Evolutionary conservation across 2,888 invertebrate species (phyloP).

Genomic region (Epirrhoe alternata): DNA sequence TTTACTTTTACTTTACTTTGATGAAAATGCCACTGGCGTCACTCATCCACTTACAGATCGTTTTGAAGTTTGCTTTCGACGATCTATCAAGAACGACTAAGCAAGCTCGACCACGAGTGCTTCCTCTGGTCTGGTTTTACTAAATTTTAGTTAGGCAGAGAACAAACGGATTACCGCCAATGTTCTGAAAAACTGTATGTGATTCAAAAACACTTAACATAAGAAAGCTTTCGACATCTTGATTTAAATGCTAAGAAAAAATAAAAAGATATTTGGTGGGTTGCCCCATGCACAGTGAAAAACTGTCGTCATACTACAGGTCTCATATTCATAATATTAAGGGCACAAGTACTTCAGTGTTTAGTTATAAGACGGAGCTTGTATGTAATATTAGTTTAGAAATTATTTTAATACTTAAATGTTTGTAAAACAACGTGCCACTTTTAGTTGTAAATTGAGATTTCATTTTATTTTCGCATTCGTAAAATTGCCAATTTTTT

Average conservation of each 20-base stretch:
- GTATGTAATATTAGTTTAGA: conserved; percentile 40
- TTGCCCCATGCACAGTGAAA: not conserved
- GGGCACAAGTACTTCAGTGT: conserved; percentile 79
- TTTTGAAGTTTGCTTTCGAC: too few relatives aligned
- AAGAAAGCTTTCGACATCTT: not conserved
- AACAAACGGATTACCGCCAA: too few relatives aligned
- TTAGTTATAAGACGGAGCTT: conserved; percentile 48
- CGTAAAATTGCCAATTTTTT: conserved; percentile 54
- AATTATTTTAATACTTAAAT: conserved; percentile 33
- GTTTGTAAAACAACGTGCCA: conserved; percentile 57
- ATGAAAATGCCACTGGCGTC: too few relatives aligned
- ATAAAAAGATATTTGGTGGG: not conserved
- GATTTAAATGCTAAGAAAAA: not conserved
- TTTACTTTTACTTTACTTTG: too few relatives aligned
- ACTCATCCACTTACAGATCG: too few relatives aligned
- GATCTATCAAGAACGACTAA: too few relatives aligned
- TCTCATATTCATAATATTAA: conserved; percentile 36
- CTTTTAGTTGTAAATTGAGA: conserved; percentile 55
- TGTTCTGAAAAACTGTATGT: not conserved
- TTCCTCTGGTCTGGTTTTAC: too few relatives aligned
- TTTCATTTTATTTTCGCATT: conserved; percentile 56
- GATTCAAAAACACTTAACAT: not conserved
- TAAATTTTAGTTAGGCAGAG: too few relatives aligned
- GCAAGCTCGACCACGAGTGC: too few relatives aligned
- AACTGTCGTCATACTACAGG: not conserved